Conservation (phyloP, 2,888 invertebrate genomes). For the Philhelius pedissequus region DNA sequence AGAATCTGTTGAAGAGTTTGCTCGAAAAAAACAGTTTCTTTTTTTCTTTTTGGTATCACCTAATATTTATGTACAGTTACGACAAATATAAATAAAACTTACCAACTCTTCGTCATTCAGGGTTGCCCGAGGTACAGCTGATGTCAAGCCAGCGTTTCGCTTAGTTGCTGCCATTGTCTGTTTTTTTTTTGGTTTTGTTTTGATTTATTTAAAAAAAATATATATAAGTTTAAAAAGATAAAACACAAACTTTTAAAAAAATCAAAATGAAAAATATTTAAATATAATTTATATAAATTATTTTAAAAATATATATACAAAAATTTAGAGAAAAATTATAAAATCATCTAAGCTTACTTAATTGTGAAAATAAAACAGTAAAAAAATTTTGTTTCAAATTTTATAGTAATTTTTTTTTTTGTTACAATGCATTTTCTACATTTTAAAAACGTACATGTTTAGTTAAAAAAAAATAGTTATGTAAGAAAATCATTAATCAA, state of each 20-base stretch:
- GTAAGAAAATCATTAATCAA: neutral
- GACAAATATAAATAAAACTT: slow-evolving; percentile 78
- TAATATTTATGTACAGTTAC: neutral
- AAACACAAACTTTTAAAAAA: neutral
- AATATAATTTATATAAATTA: neutral
- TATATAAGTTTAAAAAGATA: neutral
- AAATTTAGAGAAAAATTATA: neutral
- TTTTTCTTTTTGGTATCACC: neutral
- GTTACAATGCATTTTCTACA: slow-evolving; percentile 28
- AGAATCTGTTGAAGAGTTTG: too few species aligned
- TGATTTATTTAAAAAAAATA: slow-evolving; percentile 2
- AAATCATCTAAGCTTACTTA: slow-evolving; percentile 10
- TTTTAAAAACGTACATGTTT: neutral
- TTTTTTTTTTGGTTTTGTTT: neutral
- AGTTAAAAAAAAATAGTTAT: neutral
- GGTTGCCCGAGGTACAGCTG: slow-evolving; percentile 97
- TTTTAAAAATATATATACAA: neutral
- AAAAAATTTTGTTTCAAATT: neutral
- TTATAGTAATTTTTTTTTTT: slow-evolving; percentile 32
- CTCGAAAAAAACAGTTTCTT: too few species aligned
- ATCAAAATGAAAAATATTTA: neutral
- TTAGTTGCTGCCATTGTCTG: slow-evolving; percentile 99
- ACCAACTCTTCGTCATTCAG: slow-evolving; percentile 99
- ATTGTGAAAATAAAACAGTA: neutral
- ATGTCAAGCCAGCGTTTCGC: slow-evolving; percentile 97